Evolutionary conservation across 2,113 vertebrate genomes (phyloP), one percentile per base, ranked within the genome.

Genomic region (Oenanthe melanoleuca): DNA sequence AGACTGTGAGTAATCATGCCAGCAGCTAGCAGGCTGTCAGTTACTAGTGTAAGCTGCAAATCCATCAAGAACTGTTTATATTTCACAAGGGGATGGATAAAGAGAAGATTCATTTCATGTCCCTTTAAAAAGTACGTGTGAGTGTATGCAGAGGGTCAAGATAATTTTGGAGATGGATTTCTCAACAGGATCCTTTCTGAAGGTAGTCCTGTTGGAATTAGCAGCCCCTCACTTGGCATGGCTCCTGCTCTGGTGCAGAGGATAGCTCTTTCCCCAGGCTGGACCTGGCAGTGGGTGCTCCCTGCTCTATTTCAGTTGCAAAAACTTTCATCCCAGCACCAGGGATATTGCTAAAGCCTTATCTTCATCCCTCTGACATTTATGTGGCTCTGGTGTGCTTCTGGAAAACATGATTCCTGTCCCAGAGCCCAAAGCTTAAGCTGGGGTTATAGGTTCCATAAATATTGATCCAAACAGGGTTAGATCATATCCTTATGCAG

Each of bases 11-110:
- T 56, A 95, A 82, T 85, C 75, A 66, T 70, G 81, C 89, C 94
- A 94, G 84, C 84, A 93, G 79, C 94, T 92, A 93, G 74, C 93
- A 93, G 94, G 93, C 92, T 96, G 95, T 94, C 94, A 94, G 79
- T 94, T 92, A 89, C 23, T 31, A 52, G 75, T 0, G 34, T 89
- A 91, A 94, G 89, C 92, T 93, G 85, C 40, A 96, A 91, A 95
- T 94, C 79, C 82, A 92, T 63, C 89, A 89, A 55, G 81, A 94
- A 49, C 60, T 91, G 83, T 93, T 97, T 91, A 81, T 86, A 52
- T 84, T 96, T 89, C 91, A 93, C 80, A 65, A 95, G 73, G 57
- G 65, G 22, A 80, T 1, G 14, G 83, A 84, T 70, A 89, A 60
- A 67, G 56, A 88, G 65, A 89, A 94, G 65, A 91, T 86, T 84